Conservation (phyloP, 2,797 vertebrate genomes). For the Mormyrus proboscirostris region DNA sequence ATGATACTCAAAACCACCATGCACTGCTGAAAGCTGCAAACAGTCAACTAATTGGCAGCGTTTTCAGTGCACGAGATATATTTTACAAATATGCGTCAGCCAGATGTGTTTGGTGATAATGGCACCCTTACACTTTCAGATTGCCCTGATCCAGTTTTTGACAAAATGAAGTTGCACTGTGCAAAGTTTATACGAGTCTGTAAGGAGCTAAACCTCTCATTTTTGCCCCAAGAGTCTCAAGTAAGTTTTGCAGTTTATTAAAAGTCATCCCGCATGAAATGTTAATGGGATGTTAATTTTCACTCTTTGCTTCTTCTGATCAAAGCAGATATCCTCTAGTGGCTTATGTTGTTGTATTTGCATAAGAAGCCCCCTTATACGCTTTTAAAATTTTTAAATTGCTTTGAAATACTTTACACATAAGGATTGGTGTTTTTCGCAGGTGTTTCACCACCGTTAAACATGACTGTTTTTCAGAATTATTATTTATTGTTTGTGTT, state of each 20-base stretch:
- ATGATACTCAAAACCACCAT: background rate
- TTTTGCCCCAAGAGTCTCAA: slow-evolving; percentile 85
- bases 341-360: background rate
- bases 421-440: background rate
- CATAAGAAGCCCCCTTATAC: background rate
- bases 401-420: background rate
- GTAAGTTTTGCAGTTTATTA: slow-evolving; percentile 51
- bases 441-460: background rate
- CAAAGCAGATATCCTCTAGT: background rate
- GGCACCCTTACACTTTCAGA: slow-evolving; percentile 51
- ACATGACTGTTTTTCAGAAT: background rate
- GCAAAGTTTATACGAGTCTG: slow-evolving; percentile 79
- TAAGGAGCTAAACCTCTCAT: slow-evolving; percentile 90
- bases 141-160: slow-evolving; percentile 83
- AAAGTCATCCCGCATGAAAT: background rate
- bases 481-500: background rate
- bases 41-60: background rate
- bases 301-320: background rate
- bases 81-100: background rate
- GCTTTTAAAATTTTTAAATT: too few relatives aligned
- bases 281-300: background rate
- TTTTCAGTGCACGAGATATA: background rate
- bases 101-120: background rate
- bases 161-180: slow-evolving; percentile 79
- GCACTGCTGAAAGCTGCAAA: background rate